These are phyloP conservation scores for Tetrao urogallus DNA, from an alignment of 2,113 vertebrate species.

Conservation along the genomic window DNA sequence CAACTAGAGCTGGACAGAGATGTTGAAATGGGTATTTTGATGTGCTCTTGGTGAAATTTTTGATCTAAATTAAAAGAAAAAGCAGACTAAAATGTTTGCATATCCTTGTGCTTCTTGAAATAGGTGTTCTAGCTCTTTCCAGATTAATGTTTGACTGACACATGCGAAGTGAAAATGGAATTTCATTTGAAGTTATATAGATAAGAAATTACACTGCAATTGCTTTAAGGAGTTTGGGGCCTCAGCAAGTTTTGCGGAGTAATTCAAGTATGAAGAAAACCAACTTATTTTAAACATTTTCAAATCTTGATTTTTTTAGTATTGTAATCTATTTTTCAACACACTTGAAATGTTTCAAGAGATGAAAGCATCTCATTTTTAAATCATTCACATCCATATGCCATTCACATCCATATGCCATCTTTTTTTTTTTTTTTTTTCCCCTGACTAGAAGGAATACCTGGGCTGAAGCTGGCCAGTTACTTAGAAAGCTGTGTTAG, in stretches of 20 bases:
- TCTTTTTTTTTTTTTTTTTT: neutral
- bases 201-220: neutral
- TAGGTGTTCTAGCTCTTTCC: neutral
- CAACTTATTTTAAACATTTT: neutral
- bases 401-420: neutral
- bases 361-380: conserved; percentile 18
- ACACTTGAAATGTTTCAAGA: conserved; percentile 30
- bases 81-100: neutral
- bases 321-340: conserved; percentile 40
- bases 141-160: neutral
- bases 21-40: neutral
- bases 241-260: neutral
- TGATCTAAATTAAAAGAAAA: neutral
- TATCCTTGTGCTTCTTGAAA: neutral
- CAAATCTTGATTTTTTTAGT: neutral
- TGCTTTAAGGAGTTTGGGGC: neutral
- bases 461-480: neutral
- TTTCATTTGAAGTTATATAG: neutral
- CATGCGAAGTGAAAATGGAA: neutral
- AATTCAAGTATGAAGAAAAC: neutral
- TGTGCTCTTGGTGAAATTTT: neutral
- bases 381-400: conserved; percentile 31
- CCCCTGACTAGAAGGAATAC: neutral
- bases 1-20: neutral
- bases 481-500: conserved; percentile 51